phyloP scores from a whole-genome alignment of 2,113 vertebrate genomes.

The Dryoscopus gambensis region DNA sequence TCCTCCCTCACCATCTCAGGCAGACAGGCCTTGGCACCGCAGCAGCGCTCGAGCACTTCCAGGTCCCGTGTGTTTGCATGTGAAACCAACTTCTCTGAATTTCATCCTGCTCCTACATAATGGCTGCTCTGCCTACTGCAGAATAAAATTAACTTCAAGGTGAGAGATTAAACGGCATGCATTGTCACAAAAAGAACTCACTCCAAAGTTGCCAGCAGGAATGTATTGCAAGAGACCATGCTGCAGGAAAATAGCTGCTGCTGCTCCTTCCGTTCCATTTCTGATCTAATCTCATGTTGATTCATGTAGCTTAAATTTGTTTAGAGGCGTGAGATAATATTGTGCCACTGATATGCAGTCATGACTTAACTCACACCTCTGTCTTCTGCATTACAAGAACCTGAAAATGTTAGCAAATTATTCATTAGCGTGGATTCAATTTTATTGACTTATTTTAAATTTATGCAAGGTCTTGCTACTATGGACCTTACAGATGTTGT shows the following conservation, averaged over 20 bases:
- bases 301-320: background rate
- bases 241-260: background rate
- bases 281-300: background rate
- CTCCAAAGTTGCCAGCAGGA: background rate
- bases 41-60: background rate
- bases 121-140: constrained; percentile 11
- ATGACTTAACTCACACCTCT: background rate
- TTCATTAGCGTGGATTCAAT: background rate
- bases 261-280: background rate
- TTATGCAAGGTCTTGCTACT: background rate
- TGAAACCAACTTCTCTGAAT: background rate
- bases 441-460: background rate
- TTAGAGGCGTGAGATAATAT: background rate
- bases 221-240: background rate
- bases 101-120: background rate
- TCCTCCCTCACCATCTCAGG: background rate
- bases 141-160: constrained; percentile 54
- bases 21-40: background rate
- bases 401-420: background rate
- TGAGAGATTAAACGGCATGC: constrained; percentile 25
- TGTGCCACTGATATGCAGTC: background rate
- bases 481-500: background rate
- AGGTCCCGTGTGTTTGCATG: background rate
- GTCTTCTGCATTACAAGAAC: background rate
- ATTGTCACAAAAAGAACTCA: background rate